Conservation (phyloP, 2,113 vertebrate genomes). For the Macquaria ambigua region DNA sequence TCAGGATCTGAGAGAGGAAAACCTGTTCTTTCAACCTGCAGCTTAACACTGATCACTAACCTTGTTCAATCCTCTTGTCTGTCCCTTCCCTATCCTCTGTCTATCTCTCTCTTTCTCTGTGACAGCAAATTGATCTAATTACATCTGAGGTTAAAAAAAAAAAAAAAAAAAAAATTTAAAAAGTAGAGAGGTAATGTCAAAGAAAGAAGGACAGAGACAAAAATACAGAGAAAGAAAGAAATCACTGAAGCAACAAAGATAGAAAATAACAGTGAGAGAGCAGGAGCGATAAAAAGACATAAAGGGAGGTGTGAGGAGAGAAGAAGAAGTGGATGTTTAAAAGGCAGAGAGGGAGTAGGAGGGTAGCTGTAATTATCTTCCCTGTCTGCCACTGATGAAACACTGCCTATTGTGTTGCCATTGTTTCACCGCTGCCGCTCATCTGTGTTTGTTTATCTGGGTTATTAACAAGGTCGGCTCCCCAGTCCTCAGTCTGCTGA, state of each 20-base stretch:
- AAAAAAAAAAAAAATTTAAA: constrained; percentile 2
- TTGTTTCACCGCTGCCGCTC: constrained; percentile 69
- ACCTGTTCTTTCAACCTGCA: constrained; percentile 46
- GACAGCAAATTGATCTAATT: constrained; percentile 64
- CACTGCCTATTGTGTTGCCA: constrained; percentile 64
- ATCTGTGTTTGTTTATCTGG: constrained; percentile 77
- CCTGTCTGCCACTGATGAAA: constrained; percentile 75
- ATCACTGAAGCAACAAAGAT: constrained; percentile 24
- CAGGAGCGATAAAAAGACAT: constrained; percentile 25
- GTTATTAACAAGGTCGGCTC: constrained; percentile 71
- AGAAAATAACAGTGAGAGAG: constrained; percentile 29
- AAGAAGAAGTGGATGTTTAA: constrained; percentile 63
- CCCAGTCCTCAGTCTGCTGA: constrained; percentile 54
- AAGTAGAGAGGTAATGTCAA: constrained; percentile 35
- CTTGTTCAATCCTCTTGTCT: constrained; percentile 6
- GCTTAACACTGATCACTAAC: constrained; percentile 59
- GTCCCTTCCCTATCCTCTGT: neutral
- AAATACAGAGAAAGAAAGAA: constrained; percentile 29
- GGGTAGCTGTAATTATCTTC: constrained; percentile 72
- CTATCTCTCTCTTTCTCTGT: neutral
- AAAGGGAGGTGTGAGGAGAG: constrained; percentile 34
- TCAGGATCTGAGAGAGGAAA: constrained; percentile 35
- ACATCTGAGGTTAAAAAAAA: neutral
- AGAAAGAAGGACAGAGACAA: constrained; percentile 31
- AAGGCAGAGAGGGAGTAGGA: constrained; percentile 67